Conservation (phyloP, 2,113 vertebrate genomes). For the Astur gentilis region DNA sequence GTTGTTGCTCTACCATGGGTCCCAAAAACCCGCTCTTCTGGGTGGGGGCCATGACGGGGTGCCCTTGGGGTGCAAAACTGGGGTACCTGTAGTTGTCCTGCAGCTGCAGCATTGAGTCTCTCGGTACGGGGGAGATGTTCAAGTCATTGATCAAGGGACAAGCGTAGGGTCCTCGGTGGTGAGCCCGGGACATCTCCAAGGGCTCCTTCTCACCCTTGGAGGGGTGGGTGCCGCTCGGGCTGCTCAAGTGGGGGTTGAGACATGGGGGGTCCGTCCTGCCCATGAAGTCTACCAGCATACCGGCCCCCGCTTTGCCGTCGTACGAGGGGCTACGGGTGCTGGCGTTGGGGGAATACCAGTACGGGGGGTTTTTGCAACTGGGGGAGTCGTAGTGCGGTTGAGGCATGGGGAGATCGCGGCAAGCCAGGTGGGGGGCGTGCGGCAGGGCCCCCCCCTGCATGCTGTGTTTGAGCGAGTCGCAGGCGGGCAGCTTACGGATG, state of each 20-base stretch:
- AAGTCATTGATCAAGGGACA: constrained; percentile 84
- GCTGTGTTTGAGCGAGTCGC: constrained; percentile 86
- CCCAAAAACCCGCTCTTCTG: constrained; percentile 89
- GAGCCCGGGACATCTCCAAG: constrained; percentile 80
- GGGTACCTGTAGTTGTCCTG: constrained; percentile 92
- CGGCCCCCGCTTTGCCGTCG: constrained; percentile 76
- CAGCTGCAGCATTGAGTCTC: constrained; percentile 90
- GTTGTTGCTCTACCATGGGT: constrained; percentile 92
- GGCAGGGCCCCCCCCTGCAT: constrained; percentile 64
- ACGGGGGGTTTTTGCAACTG: constrained; percentile 92
- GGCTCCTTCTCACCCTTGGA: constrained; percentile 87
- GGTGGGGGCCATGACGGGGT: constrained; percentile 80
- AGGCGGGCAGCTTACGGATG: constrained; percentile 82
- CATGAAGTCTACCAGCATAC: constrained; percentile 83
- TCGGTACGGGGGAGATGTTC: constrained; percentile 89
- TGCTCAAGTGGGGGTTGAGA: constrained; percentile 81
- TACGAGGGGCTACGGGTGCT: constrained; percentile 83
- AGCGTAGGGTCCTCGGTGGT: constrained; percentile 77
- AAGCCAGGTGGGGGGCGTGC: constrained; percentile 73
- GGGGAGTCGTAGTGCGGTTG: constrained; percentile 96
- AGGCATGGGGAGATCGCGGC: constrained; percentile 85
- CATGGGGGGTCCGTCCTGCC: constrained; percentile 78
- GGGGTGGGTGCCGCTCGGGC: constrained; percentile 73
- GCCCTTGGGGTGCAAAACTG: constrained; percentile 81
- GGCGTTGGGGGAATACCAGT: constrained; percentile 90